Base-by-base conservation (phyloP, 2,797 vertebrate genomes). In the Poeciliopsis paucimaculata region DNA sequence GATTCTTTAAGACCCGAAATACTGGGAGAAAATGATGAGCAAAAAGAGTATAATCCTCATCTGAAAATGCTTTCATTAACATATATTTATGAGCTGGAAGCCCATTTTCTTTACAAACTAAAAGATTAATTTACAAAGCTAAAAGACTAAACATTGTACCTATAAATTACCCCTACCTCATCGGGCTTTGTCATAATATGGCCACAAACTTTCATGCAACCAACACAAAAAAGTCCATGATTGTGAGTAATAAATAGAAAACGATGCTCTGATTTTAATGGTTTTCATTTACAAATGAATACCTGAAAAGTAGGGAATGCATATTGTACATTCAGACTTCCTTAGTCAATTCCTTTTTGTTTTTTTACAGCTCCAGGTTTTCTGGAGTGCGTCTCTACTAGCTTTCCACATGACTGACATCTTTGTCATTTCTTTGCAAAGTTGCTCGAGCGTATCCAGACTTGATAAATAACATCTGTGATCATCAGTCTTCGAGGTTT, bases 11-110 rank as follows among this genome's bases (percentile, higher is more conserved):
- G 76, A 49, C 70, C 74, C 23, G n/a, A 46, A 66, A 71, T 77
- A 23, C 60, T 72, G 83, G 47, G 84, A 71, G 76, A 66, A 75
- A 82, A 77, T 78, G 9, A 62, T 88, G 82, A 79, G 81, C 43
- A 55, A 47, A 82, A 45, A 77, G 15, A 5, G n/a, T 60, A 31
- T n/a, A 73, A 78, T 76, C n/a, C 62, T 78, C 20, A 12, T n/a
- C 11, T 53, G 15, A 12, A 55, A 84, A 62, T 70, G 10, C 80
- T 76, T 70, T 47, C 73, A 78, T 80, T n/a, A 75, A 62, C 60
- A 43, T 74, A 62, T 13, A 39, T 39, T 18, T 6, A 34, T 45
- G 4, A 64, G 49, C 18, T n/a, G 39, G 36, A 66, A 18, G 36
- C 26, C 31, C 18, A 2, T 34, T 34, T 62, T 62, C 31, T 62